phyloP scores from a whole-genome alignment of 2,888 invertebrate genomes.

The Pollenia labialis region DNA sequence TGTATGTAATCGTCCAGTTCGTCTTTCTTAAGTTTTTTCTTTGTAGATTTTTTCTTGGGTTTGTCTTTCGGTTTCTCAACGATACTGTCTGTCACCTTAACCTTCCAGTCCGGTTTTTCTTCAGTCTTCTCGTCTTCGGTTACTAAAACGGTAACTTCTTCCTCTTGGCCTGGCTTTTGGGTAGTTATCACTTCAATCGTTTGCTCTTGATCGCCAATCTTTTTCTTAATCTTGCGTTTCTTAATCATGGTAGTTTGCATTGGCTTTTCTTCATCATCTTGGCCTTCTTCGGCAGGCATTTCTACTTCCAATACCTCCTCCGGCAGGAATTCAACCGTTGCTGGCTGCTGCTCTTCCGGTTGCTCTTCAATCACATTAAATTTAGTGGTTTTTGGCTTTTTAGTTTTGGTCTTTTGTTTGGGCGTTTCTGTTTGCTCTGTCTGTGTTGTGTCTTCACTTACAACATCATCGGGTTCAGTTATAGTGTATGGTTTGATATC shows the following conservation, averaged over 20 bases:
- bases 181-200: constrained; percentile 78
- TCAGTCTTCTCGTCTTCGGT: constrained; percentile 71
- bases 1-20: constrained; percentile 83
- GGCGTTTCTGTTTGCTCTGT: constrained; percentile 78
- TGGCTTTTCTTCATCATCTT: constrained; percentile 75
- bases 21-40: constrained; percentile 80
- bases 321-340: constrained; percentile 78
- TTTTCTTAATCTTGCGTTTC: constrained; percentile 80
- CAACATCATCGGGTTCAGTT: constrained; percentile 84
- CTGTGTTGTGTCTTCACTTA: constrained; percentile 82
- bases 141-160: constrained; percentile 77
- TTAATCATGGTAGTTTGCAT: constrained; percentile 76
- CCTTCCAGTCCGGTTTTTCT: constrained; percentile 67
- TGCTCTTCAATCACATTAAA: constrained; percentile 80
- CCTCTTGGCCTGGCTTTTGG: constrained; percentile 79
- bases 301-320: constrained; percentile 78
- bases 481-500: constrained; percentile 80
- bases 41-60: constrained; percentile 79
- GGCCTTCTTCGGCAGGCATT: constrained; percentile 70
- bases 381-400: constrained; percentile 76
- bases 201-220: constrained; percentile 78
- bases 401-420: constrained; percentile 79
- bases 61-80: constrained; percentile 75
- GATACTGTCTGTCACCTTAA: constrained; percentile 75
- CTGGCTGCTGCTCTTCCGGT: constrained; percentile 76